Evolutionary conservation across 2,797 vertebrate genomes (phyloP).

Genomic region (Sebastes taczanowskii): DNA sequence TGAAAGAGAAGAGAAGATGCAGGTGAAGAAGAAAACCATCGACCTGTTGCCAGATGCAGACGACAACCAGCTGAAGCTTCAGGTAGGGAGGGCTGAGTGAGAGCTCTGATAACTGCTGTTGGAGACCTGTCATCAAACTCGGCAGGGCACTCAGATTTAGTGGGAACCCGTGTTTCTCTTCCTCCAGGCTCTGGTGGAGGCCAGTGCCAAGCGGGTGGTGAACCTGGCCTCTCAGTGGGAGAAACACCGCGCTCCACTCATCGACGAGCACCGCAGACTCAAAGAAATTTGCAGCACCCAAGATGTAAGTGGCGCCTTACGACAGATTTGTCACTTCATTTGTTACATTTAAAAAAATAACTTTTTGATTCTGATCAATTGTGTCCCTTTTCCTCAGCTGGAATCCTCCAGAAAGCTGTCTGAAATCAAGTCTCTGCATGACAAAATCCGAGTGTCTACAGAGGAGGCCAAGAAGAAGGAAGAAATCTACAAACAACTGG

Average conservation of each 20-base stretch:
- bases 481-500: slow-evolving; percentile 88
- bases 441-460: slow-evolving; percentile 86
- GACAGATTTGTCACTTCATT: too few species aligned
- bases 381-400: slow-evolving; percentile 71
- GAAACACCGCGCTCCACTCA: slow-evolving; percentile 88
- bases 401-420: slow-evolving; percentile 88
- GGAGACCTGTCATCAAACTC: background rate
- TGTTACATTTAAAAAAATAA: too few species aligned
- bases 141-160: background rate
- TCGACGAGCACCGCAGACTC: slow-evolving; percentile 87
- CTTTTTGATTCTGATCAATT: background rate
- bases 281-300: slow-evolving; percentile 86
- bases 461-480: slow-evolving; percentile 92
- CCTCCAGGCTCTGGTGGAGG: slow-evolving; percentile 85
- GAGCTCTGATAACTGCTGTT: background rate
- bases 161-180: background rate
- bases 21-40: slow-evolving; percentile 86
- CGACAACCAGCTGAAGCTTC: slow-evolving; percentile 86
- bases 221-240: slow-evolving; percentile 92
- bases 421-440: slow-evolving; percentile 89
- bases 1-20: slow-evolving; percentile 79
- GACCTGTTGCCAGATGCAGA: slow-evolving; percentile 87
- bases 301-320: slow-evolving; percentile 76
- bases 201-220: slow-evolving; percentile 85
- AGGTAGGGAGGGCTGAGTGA: slow-evolving; percentile 76